Conservation (phyloP, 2,888 invertebrate genomes). For the Cacoxenus indagator region DNA sequence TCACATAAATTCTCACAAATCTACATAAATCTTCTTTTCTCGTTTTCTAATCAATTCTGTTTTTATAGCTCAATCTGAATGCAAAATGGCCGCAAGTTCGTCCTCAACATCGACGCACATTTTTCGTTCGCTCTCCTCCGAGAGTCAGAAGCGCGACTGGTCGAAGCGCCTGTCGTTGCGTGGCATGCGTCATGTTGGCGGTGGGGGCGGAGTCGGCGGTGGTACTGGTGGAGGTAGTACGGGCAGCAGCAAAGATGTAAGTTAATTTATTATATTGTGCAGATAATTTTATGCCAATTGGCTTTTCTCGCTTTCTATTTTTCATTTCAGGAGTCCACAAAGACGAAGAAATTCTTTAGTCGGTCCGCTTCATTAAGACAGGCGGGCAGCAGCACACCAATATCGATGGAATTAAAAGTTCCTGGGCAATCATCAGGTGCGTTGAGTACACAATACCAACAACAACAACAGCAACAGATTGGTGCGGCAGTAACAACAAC, state of each 20-base stretch:
- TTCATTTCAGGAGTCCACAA: constrained; percentile 43
- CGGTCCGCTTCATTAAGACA: constrained; percentile 75
- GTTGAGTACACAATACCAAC: constrained; percentile 41
- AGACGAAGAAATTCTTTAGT: constrained; percentile 70
- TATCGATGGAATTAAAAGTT: constrained; percentile 67
- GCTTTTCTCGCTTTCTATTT: not conserved
- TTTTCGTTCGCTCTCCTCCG: constrained; percentile 78
- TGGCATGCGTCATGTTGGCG: constrained; percentile 76
- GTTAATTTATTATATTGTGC: constrained; percentile 35
- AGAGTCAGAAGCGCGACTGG: constrained; percentile 79
- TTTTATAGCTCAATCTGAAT: constrained; percentile 16
- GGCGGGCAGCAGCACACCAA: constrained; percentile 64
- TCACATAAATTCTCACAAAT: not conserved
- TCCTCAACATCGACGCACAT: constrained; percentile 67
- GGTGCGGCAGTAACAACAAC: constrained; percentile 65
- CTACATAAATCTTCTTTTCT: not conserved
- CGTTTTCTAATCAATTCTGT: constrained; percentile 8
- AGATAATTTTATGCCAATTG: constrained; percentile 1
- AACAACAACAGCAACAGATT: constrained; percentile 31
- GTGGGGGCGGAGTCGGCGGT: constrained; percentile 53
- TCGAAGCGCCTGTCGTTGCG: constrained; percentile 81
- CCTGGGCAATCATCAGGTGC: constrained; percentile 48
- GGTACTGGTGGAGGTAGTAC: constrained; percentile 68
- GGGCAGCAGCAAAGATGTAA: constrained; percentile 67
- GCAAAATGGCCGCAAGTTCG: constrained; percentile 47